Conservation (phyloP, 2,113 vertebrate genomes). For the Isurus oxyrinchus region DNA sequence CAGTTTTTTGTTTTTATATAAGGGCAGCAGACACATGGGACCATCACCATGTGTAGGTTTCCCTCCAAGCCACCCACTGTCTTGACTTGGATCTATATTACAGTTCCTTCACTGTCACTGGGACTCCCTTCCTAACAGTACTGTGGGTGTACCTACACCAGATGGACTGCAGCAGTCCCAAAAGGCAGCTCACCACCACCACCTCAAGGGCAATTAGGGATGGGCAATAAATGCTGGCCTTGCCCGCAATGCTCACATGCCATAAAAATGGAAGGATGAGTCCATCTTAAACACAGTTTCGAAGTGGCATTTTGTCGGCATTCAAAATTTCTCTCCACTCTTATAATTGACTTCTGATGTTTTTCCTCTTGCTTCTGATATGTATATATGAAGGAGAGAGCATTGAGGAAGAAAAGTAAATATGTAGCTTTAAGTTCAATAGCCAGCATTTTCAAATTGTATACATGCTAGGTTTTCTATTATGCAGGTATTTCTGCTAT, state of each 20-base stretch:
- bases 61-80: too few species aligned
- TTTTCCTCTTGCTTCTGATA: neutral
- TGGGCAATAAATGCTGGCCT: neutral
- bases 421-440: neutral
- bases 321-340: neutral
- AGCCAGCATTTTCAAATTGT: neutral
- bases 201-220: neutral
- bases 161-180: neutral
- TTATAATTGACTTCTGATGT: neutral
- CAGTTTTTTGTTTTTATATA: too few species aligned
- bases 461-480: neutral
- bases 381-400: neutral
- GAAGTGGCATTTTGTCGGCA: neutral
- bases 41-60: too few species aligned
- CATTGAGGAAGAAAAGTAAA: neutral
- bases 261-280: neutral
- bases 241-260: neutral
- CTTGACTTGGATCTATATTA: too few species aligned
- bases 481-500: neutral
- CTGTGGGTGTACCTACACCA: neutral
- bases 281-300: neutral
- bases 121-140: too few species aligned
- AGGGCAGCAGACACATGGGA: too few species aligned
- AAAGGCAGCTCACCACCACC: neutral
- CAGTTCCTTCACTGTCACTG: too few species aligned